phyloP scores from a whole-genome alignment of 2,888 invertebrate genomes.

The Leucophenga montana region DNA sequence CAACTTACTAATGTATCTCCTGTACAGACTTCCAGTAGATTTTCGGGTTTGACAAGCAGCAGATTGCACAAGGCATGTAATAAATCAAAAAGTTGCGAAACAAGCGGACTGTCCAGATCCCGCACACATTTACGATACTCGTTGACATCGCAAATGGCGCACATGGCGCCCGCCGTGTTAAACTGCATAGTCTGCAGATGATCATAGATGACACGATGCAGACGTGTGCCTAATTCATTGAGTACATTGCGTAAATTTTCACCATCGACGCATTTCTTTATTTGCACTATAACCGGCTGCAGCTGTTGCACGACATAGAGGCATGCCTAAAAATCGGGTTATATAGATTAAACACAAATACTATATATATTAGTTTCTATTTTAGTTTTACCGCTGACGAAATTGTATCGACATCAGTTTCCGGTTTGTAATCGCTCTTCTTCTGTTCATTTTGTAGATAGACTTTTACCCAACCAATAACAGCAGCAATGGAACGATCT shows the following conservation, averaged over 20 bases:
- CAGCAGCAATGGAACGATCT: slow-evolving; percentile 88
- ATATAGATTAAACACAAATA: not conserved
- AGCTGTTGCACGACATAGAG: slow-evolving; percentile 87
- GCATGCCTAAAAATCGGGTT: slow-evolving; percentile 79
- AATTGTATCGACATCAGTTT: slow-evolving; percentile 88
- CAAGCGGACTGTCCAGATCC: slow-evolving; percentile 82
- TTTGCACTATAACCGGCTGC: slow-evolving; percentile 83
- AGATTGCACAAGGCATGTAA: slow-evolving; percentile 96
- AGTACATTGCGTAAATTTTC: slow-evolving; percentile 91
- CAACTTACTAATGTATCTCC: slow-evolving; percentile 90
- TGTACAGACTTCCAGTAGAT: slow-evolving; percentile 94
- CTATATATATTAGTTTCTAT: not conserved
- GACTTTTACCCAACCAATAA: slow-evolving; percentile 92
- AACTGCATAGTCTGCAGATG: slow-evolving; percentile 96
- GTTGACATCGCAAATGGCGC: slow-evolving; percentile 97
- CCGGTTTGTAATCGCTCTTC: slow-evolving; percentile 94
- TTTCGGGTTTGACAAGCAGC: slow-evolving; percentile 94
- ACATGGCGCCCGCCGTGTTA: slow-evolving; percentile 96
- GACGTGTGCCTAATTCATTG: slow-evolving; percentile 90
- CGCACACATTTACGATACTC: slow-evolving; percentile 93
- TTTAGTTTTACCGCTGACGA: slow-evolving; percentile 81
- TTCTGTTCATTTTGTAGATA: slow-evolving; percentile 94
- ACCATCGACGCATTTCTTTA: slow-evolving; percentile 89
- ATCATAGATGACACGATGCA: slow-evolving; percentile 94
- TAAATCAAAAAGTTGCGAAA: slow-evolving; percentile 93